Evolutionary conservation across 2,888 invertebrate species (phyloP), one percentile per base, ranked within the genome.

Genomic region (Drosophila buzzatii): DNA sequence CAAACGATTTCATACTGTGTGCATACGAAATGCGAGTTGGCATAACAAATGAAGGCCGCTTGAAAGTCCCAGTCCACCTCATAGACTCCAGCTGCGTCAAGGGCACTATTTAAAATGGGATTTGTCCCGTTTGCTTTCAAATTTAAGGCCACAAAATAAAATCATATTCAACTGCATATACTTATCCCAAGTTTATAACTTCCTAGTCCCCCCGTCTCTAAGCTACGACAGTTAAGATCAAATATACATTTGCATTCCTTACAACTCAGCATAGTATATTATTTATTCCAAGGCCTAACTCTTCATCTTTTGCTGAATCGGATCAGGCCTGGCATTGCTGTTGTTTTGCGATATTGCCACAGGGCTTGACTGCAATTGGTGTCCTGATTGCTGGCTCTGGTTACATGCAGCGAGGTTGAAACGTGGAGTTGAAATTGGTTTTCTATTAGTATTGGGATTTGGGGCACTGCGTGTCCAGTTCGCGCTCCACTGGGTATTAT

Each of bases 381-480:
- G 33, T 33, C 18, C 51, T 35, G 33, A 35, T 51, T 35, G 4
- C 14, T 9, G 49, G 49, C 0, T 18, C 31, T 49, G 31, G 31
- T 12, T 33, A 12, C 49, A 31, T 33, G 49, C 49, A 33, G 49
- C 49, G 31, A n/a, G 12, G 31, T 49, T 6, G 49, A n/a, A 1
- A 0, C 49, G 14, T 35, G 18, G 33, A 27, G 2, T 14, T 33
- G 0, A 35, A 51, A 35, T 51, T 18, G 51, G 18, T 18, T 51
- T 51, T 12, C 33, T 35, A 51, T 51, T 51, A 35, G 33, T 7
- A 20, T 35, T 35, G 33, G 33, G 51, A 51, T 51, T 51, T 51
- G 51, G 51, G 33, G 7, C 51, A 20, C 51, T 51, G 51, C 51
- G 51, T 35, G 51, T 51, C 51, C 51, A 51, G 33, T 14, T 51